Evolutionary conservation across 1,140 invertebrate species (phyloP).

Genomic region (Lanistes nyassanus): DNA sequence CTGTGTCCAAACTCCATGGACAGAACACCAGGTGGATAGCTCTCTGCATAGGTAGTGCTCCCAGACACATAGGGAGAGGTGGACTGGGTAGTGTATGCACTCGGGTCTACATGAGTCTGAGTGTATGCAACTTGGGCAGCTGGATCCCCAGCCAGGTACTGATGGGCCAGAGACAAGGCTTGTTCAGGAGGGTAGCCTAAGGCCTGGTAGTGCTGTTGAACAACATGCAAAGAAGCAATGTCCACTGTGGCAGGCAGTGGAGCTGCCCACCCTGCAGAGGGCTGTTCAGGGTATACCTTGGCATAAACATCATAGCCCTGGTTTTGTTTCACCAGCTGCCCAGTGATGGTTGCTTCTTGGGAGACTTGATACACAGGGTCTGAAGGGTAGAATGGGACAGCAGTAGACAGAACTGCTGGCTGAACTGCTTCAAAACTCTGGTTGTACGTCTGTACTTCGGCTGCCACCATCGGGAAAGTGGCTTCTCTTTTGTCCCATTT

Average conservation of each 20-base stretch:
- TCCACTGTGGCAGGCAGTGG: background rate
- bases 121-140: background rate
- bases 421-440: no score
- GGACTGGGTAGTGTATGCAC: conserved; percentile 16
- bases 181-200: conserved; percentile 21
- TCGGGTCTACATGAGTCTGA: background rate
- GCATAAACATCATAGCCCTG: background rate
- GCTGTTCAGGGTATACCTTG: conserved; percentile 7
- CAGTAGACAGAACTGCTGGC: no score
- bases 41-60: background rate
- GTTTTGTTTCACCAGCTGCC: no score
- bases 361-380: no score
- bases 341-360: no score
- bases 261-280: background rate
- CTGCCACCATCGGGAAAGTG: no score
- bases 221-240: conserved; percentile 1
- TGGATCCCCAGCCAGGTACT: background rate
- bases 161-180: conserved; percentile 5
- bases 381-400: no score
- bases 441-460: no score
- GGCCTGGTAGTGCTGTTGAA: conserved; percentile 19
- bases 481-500: no score
- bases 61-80: conserved; percentile 4
- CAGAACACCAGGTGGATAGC: conserved; percentile 13
- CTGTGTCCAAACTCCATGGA: background rate